Evolutionary conservation across 2,797 vertebrate species (phyloP), one percentile per base, ranked within the genome.

Genomic region (Acanthiza pusilla): DNA sequence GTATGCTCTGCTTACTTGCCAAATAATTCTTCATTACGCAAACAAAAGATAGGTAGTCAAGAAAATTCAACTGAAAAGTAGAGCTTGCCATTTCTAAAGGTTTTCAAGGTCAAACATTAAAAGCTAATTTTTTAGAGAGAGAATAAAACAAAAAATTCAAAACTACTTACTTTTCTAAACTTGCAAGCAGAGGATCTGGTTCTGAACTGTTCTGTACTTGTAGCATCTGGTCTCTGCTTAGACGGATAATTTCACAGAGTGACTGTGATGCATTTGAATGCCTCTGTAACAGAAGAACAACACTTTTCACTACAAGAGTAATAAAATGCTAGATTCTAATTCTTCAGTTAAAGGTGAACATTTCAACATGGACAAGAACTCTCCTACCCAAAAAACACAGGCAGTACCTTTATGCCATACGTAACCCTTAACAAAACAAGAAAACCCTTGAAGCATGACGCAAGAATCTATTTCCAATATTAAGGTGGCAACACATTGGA

Each of bases 141-240:
- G 27, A 71, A 60, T 20, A 50, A 55, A 68, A 71, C 8, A 2
- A 63, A 43, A 79, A 89, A 58, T 78, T 54, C 29, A 83, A 75
- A 34, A 5, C 95, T 77, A 96, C 98, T 43, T 99, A 99, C 99
- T 99, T 99, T 97, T 99, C 99, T 97, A 99, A 98, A 87, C 99
- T 99, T 96, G 99, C 98, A 89, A 99, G 98, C 91, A 99, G 98
- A 32, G 99, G 99, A 84, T 99, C 99, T 18, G 99, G 99, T 78
- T 99, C 99, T 27, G 99, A 98, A 95, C 98, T 99, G 95, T 98
- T 99, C 97, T 99, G 99, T 88, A 99, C 98, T 97, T 99, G 99
- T 84, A 99, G 98, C 99, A 99, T 99, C 98, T 99, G 99, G 97
- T 99, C 99, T 98, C 99, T 98, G 98, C 99, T 99, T 94, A 99